These are phyloP conservation scores for Ecdyonurus torrentis DNA, from an alignment of 2,888 invertebrate genomes.

Conservation along the genomic window DNA sequence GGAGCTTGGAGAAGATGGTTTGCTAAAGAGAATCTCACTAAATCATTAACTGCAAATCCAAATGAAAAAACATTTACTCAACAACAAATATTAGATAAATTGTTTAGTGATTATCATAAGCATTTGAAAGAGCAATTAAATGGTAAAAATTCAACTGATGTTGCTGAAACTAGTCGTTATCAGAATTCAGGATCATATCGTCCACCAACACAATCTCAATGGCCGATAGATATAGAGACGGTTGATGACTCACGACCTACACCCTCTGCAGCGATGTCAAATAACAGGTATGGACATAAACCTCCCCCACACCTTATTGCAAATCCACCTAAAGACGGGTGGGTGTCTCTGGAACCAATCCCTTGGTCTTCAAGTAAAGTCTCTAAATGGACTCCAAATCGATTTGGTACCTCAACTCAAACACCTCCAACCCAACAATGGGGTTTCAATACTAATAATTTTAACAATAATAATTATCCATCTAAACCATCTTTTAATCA, in stretches of 20 bases:
- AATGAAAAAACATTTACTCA: slow-evolving; percentile 2
- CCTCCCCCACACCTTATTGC: too few species aligned
- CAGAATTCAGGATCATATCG: background rate
- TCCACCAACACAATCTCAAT: background rate
- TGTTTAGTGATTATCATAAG: background rate
- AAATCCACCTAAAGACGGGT: slow-evolving; percentile 39
- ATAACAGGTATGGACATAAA: background rate
- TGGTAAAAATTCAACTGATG: background rate
- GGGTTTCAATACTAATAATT: background rate
- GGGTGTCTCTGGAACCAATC: slow-evolving; percentile 60
- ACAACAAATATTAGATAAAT: slow-evolving; percentile 1
- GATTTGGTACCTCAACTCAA: slow-evolving; percentile 21
- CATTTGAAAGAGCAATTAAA: background rate
- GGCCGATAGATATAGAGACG: background rate
- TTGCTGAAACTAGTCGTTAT: too few species aligned
- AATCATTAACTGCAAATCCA: background rate
- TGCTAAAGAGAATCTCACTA: background rate
- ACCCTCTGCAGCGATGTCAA: background rate
- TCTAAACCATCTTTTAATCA: too few species aligned
- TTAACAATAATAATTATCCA: background rate
- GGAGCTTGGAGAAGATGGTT: background rate
- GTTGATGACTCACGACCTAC: background rate
- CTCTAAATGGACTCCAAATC: slow-evolving; percentile 58
- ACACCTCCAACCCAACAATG: background rate
- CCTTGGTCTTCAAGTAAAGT: slow-evolving; percentile 68